Conservation (phyloP, 2,797 vertebrate genomes). For the Oreortyx pictus region DNA sequence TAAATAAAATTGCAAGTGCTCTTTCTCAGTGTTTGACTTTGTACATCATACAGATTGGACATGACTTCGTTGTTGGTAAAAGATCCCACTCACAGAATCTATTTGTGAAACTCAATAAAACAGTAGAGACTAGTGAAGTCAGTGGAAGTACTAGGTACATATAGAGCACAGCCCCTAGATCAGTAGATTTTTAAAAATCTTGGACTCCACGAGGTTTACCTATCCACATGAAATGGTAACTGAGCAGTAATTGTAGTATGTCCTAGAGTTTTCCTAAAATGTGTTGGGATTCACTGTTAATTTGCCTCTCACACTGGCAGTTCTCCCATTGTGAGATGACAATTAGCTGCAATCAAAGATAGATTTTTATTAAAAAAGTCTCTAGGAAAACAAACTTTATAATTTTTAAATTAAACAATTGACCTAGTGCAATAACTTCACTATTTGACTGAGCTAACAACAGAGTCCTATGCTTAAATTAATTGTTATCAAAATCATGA, state of each 20-base stretch:
- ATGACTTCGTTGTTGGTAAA: background rate
- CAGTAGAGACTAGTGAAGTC: background rate
- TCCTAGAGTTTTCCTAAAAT: background rate
- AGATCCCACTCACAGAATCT: background rate
- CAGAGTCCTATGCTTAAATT: background rate
- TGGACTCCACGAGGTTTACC: background rate
- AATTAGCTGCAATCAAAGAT: background rate
- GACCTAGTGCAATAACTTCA: background rate
- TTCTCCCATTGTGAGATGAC: background rate
- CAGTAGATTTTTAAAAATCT: background rate
- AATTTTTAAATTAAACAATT: background rate
- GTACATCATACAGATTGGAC: background rate
- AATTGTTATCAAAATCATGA: background rate
- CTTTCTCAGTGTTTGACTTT: background rate
- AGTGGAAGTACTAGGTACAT: background rate
- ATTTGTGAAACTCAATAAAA: background rate
- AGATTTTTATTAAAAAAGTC: background rate
- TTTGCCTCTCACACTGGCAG: background rate
- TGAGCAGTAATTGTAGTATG: background rate
- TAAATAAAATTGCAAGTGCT: background rate
- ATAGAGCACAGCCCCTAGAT: background rate
- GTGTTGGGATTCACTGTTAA: background rate
- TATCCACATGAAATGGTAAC: background rate
- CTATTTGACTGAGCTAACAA: background rate
- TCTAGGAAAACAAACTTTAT: background rate